These are phyloP conservation scores for Ectropis grisescens DNA, from an alignment of 1,140 invertebrate species.

Conservation along the genomic window DNA sequence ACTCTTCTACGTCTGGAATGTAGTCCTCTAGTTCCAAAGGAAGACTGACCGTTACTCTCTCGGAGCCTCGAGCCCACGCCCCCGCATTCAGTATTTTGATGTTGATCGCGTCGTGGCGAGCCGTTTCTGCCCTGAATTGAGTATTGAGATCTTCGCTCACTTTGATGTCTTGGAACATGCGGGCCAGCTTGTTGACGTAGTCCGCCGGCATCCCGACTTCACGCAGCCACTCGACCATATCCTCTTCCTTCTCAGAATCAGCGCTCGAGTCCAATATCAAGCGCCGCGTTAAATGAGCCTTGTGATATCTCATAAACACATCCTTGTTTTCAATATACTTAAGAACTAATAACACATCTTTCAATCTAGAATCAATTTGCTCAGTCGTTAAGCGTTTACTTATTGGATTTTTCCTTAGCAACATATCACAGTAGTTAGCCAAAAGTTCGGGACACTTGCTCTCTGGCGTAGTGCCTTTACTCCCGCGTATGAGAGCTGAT, in stretches of 20 bases:
- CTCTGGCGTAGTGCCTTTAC: slow-evolving; percentile 81
- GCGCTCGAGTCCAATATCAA: slow-evolving; percentile 96
- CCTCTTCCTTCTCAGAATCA: slow-evolving; percentile 99
- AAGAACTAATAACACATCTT: slow-evolving; percentile 94
- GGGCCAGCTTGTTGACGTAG: slow-evolving; percentile 97
- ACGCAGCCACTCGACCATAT: slow-evolving; percentile 97
- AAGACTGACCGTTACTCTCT: slow-evolving; percentile 94
- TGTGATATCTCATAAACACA: slow-evolving; percentile 99
- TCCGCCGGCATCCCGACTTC: slow-evolving; percentile 99
- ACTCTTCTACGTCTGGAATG: slow-evolving; percentile 96
- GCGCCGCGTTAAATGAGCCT: slow-evolving; percentile 96
- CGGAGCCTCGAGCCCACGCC: slow-evolving; percentile 95
- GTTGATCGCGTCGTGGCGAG: slow-evolving; percentile 81
- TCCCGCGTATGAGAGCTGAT: slow-evolving; percentile 71
- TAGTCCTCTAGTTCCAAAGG: slow-evolving; percentile 98
- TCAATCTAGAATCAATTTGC: slow-evolving; percentile 95
- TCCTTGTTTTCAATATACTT: slow-evolving; percentile 99
- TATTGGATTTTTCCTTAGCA: slow-evolving; percentile 95
- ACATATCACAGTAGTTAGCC: slow-evolving; percentile 99
- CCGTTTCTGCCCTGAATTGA: slow-evolving; percentile 85
- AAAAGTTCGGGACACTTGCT: slow-evolving; percentile 98
- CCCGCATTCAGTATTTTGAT: slow-evolving; percentile 98
- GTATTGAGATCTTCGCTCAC: slow-evolving; percentile 98
- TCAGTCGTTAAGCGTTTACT: slow-evolving; percentile 97
- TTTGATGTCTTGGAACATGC: slow-evolving; percentile 99